Evolutionary conservation across 1,140 invertebrate species (phyloP), one percentile per base, ranked within the genome.

Genomic region (roundworm (Caenorhabditis elegans)): DNA sequence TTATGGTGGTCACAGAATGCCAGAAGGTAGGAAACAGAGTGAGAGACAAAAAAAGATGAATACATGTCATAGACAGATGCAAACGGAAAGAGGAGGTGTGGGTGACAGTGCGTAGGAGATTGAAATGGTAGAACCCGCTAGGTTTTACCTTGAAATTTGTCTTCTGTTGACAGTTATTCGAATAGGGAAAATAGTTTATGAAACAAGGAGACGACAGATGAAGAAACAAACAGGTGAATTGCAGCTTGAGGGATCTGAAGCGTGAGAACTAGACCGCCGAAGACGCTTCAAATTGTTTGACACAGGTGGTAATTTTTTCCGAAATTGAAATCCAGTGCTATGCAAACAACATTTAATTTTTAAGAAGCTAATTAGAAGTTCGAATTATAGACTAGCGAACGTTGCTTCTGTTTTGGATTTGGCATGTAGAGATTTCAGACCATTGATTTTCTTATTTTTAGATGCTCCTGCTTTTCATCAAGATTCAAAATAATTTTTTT

Each of bases 91-190:
- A 43, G 34, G 60, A 70, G 60, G 60, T 36, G 60, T 10, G 13
- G 60, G 60, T 15, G 28, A 53, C 13, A 26, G 34, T 22, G 60
- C 34, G 26, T 15, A 70, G 60, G 26, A 60, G 53, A 70, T 39
- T 39, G 60, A 70, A 70, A 70, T 70, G 60, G 60, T 70, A 70
- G 60, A 70, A 70, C 28, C 53, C 53, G 53, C 53, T 60, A 22
- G 34, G 60, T 70, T 70, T 70, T 70, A 70, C 60, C 60, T 70
- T 70, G 60, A 70, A 70, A 70, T 39, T 60, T 43, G 60, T 70
- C 60, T 70, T 70, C 60, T 70, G 60, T 70, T 70, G 60, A 70
- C 60, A 70, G 60, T 70, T 70, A 70, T 31, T 31, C 53, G 13
- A 60, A 11, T n/a, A n/a, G 31, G 34, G 1, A 34, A 70, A 22